Percentiles rank a stretch among this genome's conserved stretches.
Evolutionary conservation across 2,797 vertebrate species (phyloP).

Genomic region (Gambelia wislizenii): DNA sequence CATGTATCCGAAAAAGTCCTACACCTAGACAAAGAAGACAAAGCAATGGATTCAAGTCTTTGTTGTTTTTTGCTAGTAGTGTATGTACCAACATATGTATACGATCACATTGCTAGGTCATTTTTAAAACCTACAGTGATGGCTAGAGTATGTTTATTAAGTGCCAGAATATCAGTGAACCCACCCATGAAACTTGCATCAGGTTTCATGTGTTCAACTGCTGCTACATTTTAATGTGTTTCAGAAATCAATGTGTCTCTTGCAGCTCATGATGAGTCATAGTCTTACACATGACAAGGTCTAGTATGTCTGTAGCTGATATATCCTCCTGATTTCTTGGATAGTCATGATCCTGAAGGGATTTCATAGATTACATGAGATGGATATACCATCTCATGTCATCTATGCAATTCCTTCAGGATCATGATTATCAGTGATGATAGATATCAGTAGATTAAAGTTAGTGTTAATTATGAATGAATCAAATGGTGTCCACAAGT

Average conservation of each 20-base stretch:
- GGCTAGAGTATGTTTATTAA: not conserved
- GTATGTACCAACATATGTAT: too few relatives aligned
- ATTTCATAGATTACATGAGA: not conserved
- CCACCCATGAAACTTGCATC: not conserved
- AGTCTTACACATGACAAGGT: not conserved
- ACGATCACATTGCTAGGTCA: too few relatives aligned
- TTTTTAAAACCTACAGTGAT: too few relatives aligned
- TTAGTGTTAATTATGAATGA: not conserved
- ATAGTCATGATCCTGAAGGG: not conserved
- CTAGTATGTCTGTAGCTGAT: not conserved
- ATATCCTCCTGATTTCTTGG: not conserved
- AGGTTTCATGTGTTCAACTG: too few relatives aligned
- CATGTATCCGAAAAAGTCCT: too few relatives aligned
- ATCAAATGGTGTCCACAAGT: not conserved
- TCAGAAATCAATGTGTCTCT: not conserved
- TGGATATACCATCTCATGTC: too few relatives aligned
- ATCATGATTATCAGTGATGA: too few relatives aligned
- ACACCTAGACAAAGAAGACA: too few relatives aligned
- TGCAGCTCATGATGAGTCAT: not conserved
- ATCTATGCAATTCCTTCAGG: too few relatives aligned
- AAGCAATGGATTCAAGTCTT: too few relatives aligned
- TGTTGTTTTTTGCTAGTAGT: too few relatives aligned
- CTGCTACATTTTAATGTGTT: not conserved
- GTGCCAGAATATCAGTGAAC: not conserved
- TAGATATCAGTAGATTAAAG: not conserved